Percentiles rank a stretch among this genome's conserved stretches.
Evolutionary conservation across 2,797 vertebrate genomes (phyloP).

Genomic region (Novumbra hubbsi): DNA sequence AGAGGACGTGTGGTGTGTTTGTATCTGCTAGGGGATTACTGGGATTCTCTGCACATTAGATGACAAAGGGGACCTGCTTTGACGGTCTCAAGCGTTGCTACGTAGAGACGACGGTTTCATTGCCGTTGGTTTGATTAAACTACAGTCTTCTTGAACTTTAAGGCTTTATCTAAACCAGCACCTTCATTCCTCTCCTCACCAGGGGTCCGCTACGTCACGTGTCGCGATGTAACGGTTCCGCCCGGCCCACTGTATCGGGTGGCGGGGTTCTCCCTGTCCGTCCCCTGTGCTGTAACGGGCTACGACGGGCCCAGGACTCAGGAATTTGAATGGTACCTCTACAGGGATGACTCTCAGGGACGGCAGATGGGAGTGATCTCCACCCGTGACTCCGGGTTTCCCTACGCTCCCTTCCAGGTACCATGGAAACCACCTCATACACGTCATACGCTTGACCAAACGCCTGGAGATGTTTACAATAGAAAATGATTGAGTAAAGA

Average conservation of each 20-base stretch:
- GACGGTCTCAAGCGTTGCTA: too few species aligned
- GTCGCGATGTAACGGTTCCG: slow-evolving; percentile 81
- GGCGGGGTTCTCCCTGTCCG: slow-evolving; percentile 76
- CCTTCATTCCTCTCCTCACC: not conserved
- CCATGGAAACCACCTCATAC: slow-evolving; percentile 65
- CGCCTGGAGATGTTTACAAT: too few species aligned
- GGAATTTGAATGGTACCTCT: slow-evolving; percentile 89
- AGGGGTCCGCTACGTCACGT: slow-evolving; percentile 58
- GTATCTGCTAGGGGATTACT: not conserved
- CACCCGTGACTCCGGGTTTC: slow-evolving; percentile 79
- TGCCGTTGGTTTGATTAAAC: too few species aligned
- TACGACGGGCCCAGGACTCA: slow-evolving; percentile 81
- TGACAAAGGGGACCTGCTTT: too few species aligned
- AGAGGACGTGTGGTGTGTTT: not conserved
- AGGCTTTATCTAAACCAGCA: not conserved
- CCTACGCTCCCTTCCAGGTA: slow-evolving; percentile 71
- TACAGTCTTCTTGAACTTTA: too few species aligned
- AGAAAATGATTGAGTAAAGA: not conserved
- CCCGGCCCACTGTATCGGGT: slow-evolving; percentile 81
- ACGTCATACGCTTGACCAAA: too few species aligned
- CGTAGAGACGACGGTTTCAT: too few species aligned
- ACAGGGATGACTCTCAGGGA: slow-evolving; percentile 68
- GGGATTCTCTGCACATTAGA: too few species aligned
- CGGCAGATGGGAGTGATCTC: slow-evolving; percentile 80
- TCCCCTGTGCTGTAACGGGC: slow-evolving; percentile 78